A percentile compares a stretch with the other conserved stretches of the same genome.
Conservation (phyloP, 2,888 invertebrate species). For the Trilocha varians region DNA sequence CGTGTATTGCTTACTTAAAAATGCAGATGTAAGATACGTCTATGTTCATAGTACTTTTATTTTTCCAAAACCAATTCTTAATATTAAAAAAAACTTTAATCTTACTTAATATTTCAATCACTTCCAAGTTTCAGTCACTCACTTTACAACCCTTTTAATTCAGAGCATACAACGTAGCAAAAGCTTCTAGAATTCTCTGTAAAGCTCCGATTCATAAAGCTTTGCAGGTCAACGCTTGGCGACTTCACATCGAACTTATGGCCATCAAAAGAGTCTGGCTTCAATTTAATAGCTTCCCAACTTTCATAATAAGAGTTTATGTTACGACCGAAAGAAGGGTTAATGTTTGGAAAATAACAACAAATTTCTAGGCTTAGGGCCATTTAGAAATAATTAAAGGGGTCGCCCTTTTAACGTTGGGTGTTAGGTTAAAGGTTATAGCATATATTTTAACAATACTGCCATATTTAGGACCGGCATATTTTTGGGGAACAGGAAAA, state of each 20-base stretch:
- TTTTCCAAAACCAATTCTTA: too few species aligned
- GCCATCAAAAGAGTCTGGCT: constrained; percentile 15
- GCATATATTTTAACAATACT: not conserved
- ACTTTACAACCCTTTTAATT: not conserved
- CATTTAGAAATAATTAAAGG: constrained; percentile 23
- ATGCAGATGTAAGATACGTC: too few species aligned
- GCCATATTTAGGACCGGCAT: not conserved
- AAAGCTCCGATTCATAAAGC: constrained; percentile 11
- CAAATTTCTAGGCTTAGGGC: constrained; percentile 21
- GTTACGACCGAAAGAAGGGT: constrained; percentile 18
- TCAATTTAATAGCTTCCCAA: constrained; percentile 26
- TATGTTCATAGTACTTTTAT: too few species aligned
- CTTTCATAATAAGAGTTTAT: constrained; percentile 32
- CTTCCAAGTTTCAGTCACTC: too few species aligned
- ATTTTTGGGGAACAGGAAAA: too few species aligned
- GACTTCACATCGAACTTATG: constrained; percentile 23
- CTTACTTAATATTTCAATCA: too few species aligned
- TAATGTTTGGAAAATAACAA: constrained; percentile 26
- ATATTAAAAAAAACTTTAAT: too few species aligned
- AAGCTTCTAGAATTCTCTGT: not conserved
- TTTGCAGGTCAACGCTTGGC: constrained; percentile 18
- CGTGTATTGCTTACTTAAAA: too few species aligned
- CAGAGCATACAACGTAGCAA: not conserved
- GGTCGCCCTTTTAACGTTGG: not conserved
- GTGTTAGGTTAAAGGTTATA: not conserved